Evolutionary conservation across 2,888 invertebrate genomes (phyloP), one percentile per base, ranked within the genome.

Genomic region (Callyntrura guangdongensis): DNA sequence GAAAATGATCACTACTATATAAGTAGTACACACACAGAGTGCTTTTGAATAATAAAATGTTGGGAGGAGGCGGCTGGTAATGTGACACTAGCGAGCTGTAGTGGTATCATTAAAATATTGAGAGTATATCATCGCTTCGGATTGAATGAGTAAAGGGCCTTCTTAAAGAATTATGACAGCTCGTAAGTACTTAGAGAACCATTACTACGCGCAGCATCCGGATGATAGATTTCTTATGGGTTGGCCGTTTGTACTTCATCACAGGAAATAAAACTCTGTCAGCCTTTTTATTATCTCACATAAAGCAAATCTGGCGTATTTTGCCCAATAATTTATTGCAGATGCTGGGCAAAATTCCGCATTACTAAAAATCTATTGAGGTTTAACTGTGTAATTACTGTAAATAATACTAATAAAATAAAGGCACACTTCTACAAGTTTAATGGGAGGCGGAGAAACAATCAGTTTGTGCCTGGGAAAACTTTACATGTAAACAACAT

Each of bases 21-120:
- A n/a, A n/a, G n/a, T n/a, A 36, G 36, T 36, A 6, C 36, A 36
- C 59, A 67, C 81, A 67, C n/a, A n/a, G n/a, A n/a, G n/a, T n/a
- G 45, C 81, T 49, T 89, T 88, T 89, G 86, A 90, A 90, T 86
- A 82, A 86, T 82, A 79, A 61, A 89, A 89, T 82, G 67, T 69
- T 22, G 49, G 79, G 20, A 14, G 45, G 45, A 9, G 45, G 45
- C 36, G 45, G 45, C 36, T 72, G 45, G 69, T 45, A 49, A 11
- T 47, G 49, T 74, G 49, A 25, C 67, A 17, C 47, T 49, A 25
- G 6, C 36, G 36, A 36, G 36, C 6, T 36, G 36, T 36, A 36
- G 36, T 36, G 36, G 36, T 36, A 64, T 72, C 45, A 49, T 85
- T 72, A 74, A n/a, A 9, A 14, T 74, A 22, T 74, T 49, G 12